phyloP scores from a whole-genome alignment of 2,888 invertebrate genomes.

The Agrilus cyanescens region DNA sequence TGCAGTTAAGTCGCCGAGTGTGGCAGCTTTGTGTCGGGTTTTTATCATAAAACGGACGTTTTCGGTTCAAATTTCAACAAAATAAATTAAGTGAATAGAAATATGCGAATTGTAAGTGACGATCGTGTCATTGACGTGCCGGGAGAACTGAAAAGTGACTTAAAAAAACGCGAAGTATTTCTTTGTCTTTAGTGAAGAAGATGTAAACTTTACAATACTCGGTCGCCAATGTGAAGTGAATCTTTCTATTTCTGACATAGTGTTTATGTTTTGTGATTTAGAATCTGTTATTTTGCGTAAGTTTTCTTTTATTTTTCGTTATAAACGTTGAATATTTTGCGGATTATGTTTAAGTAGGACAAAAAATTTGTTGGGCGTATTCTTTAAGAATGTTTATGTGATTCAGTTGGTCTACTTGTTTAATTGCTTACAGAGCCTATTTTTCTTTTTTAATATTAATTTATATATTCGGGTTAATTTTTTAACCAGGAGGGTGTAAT shows the following conservation, averaged over 20 bases:
- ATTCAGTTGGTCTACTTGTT: constrained; percentile 29
- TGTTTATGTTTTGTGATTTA: constrained; percentile 11
- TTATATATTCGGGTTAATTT: constrained; percentile 18
- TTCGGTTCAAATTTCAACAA: constrained; percentile 2
- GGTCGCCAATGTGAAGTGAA: constrained; percentile 5
- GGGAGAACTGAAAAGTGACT: constrained; percentile 22
- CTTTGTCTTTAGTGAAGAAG: constrained; percentile 27
- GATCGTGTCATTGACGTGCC: background rate
- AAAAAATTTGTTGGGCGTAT: constrained; percentile 31
- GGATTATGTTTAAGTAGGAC: constrained; percentile 27
- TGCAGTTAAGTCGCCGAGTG: constrained; percentile 23
- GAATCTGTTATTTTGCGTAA: constrained; percentile 12
- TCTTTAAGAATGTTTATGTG: constrained; percentile 27
- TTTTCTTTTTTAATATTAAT: constrained; percentile 31
- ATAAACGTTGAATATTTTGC: constrained; percentile 1
- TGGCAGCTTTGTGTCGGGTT: constrained; percentile 11
- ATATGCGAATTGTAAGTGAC: background rate
- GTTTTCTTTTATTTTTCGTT: constrained; percentile 1
- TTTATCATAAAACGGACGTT: constrained; percentile 3
- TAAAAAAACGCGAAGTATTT: constrained; percentile 33
- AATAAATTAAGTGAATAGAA: constrained; percentile 4
- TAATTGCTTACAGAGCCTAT: constrained; percentile 30
- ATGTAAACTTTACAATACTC: constrained; percentile 13
- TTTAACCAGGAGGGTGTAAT: background rate
- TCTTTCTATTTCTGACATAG: constrained; percentile 4